phyloP scores from a whole-genome alignment of 2,888 invertebrate genomes.

The Homarus gammarus region DNA sequence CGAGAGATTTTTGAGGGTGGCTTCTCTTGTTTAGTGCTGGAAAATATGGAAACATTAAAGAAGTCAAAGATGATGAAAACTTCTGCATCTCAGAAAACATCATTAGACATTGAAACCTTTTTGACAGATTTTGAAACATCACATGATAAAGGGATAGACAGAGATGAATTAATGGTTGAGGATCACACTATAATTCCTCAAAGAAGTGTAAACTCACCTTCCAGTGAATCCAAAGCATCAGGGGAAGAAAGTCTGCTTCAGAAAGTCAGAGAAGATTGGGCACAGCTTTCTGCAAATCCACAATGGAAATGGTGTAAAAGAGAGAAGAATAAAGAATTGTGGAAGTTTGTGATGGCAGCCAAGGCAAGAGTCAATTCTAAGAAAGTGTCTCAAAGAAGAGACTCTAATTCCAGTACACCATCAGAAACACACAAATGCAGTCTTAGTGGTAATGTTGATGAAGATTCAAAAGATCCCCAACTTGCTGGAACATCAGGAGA shows the following conservation, averaged over 20 bases:
- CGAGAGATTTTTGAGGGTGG: background rate
- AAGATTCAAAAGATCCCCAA: background rate
- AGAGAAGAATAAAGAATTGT: slow-evolving; percentile 25
- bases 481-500: background rate
- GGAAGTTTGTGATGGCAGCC: slow-evolving; percentile 20
- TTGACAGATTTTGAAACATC: background rate
- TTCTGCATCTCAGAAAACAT: background rate
- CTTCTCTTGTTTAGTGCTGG: background rate
- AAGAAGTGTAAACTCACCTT: background rate
- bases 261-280: background rate
- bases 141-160: background rate
- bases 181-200: background rate
- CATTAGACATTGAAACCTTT: background rate
- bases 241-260: background rate
- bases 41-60: background rate
- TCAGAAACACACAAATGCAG: background rate
- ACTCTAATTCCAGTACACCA: background rate
- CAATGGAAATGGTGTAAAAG: slow-evolving; percentile 2
- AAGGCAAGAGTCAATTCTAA: slow-evolving; percentile 15
- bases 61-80: background rate
- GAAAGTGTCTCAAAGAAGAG: slow-evolving; percentile 1
- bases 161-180: background rate
- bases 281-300: background rate
- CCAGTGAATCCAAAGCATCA: background rate
- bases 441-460: background rate